Evolutionary conservation across 2,113 vertebrate genomes (phyloP), one percentile per base, ranked within the genome.

Genomic region (Grantiella picta): DNA sequence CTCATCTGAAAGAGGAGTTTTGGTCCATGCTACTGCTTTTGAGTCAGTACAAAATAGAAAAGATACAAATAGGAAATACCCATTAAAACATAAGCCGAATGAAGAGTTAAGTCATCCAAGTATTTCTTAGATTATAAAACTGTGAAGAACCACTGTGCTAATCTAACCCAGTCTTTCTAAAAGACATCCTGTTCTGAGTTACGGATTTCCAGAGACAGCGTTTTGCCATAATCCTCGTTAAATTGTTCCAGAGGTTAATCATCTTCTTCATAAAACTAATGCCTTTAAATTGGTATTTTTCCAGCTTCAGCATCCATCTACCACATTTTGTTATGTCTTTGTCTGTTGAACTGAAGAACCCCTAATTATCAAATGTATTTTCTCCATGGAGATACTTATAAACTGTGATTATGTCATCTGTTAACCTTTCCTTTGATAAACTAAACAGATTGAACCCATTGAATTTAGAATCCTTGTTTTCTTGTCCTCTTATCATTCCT

Each of bases 371-470:
- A 93, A 94, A 88, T 33, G 16, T 38, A 59, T 90, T 85, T 69
- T 95, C 80, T 93, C 80, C 80, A 81, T 86, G 83, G 94, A 95
- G 72, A 95, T 78, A 75, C 40, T 90, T 90, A 71, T 21, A 93
- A 92, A 92, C 90, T 86, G 12, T 92, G 76, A 71, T 93, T 94
- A 94, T 83, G 76, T 96, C 82, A 97, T 94, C 68, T 93, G 59
- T 75, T 90, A 95, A 90, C 71, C 63, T 89, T 94, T 85, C 59
- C 47, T 93, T 96, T 94, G 88, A 96, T 90, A 95, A 96, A 80
- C 88, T 89, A 86, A 92, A 86, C 79, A 95, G 54, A 90, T 52
- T 93, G 82, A 94, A 93, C 31, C 70, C 38, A 73, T 22, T 75
- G 71, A 95, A 60, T 81, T 78, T 89, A 64, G 22, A 81, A 19